phyloP scores from a whole-genome alignment of 92 coral and sea anemone genomes.

The Plumapathes pennacea region DNA sequence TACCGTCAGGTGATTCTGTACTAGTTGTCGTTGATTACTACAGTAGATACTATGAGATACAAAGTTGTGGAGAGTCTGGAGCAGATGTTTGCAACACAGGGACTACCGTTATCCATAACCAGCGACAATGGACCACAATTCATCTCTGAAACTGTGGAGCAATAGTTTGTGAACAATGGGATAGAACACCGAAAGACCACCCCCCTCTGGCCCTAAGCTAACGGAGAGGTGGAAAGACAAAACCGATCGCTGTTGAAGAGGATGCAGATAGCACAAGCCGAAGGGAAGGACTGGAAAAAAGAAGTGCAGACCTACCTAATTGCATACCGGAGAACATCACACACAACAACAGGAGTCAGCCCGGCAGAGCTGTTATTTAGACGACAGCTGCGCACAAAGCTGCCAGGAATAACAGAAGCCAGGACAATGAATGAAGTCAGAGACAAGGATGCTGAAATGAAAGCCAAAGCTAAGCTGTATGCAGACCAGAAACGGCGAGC shows the following conservation, averaged over 20 bases:
- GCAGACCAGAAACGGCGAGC: slow-evolving; percentile 35
- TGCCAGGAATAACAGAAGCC: slow-evolving; percentile 22
- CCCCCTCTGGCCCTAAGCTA: slow-evolving; percentile 48
- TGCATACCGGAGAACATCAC: slow-evolving; percentile 59
- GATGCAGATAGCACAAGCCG: slow-evolving; percentile 37
- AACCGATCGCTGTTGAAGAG: slow-evolving; percentile 45
- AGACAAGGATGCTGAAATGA: slow-evolving; percentile 40
- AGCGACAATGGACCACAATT: slow-evolving; percentile 53
- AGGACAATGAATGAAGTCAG: slow-evolving; percentile 22
- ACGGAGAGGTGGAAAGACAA: slow-evolving; percentile 48
- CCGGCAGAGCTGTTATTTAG: slow-evolving; percentile 51
- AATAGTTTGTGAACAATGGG: slow-evolving; percentile 20
- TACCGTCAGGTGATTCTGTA: slow-evolving; percentile 39
- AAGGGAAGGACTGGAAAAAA: slow-evolving; percentile 16
- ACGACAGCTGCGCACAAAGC: slow-evolving; percentile 34
- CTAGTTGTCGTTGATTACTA: slow-evolving; percentile 30
- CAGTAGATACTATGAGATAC: slow-evolving; percentile 36
- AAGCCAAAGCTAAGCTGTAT: slow-evolving; percentile 36
- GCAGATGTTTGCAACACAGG: slow-evolving; percentile 24
- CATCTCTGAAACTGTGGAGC: slow-evolving; percentile 8
- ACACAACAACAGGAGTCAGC: slow-evolving; percentile 53
- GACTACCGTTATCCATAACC: slow-evolving; percentile 34
- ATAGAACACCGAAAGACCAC: slow-evolving; percentile 31
- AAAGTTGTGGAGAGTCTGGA: no score
- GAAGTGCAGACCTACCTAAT: slow-evolving; percentile 29